Evolutionary conservation across 2,113 vertebrate species (phyloP).

Genomic region (Gulo gulo): DNA sequence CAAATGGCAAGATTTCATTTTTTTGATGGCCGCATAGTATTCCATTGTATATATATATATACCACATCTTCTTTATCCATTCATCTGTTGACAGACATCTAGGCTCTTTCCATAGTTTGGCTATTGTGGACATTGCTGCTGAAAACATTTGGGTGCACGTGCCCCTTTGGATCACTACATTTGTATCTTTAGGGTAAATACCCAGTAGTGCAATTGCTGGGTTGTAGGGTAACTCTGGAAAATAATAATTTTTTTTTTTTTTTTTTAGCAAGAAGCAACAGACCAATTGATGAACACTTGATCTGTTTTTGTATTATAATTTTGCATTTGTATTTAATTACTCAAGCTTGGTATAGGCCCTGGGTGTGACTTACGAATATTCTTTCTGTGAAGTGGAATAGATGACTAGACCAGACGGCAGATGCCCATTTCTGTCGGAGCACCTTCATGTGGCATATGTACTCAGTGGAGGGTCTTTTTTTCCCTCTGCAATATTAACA

Average conservation of each 20-base stretch:
- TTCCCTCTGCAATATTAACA: not conserved
- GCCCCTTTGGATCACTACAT: too few relatives aligned
- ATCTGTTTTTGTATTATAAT: not conserved
- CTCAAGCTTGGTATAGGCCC: not conserved
- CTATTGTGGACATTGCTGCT: too few relatives aligned
- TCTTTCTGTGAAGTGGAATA: not conserved
- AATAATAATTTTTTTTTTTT: not conserved
- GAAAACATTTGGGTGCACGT: too few relatives aligned
- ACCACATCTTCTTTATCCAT: too few relatives aligned
- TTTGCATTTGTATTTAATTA: not conserved
- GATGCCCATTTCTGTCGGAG: not conserved
- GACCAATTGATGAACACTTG: not conserved
- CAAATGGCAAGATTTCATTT: too few relatives aligned
- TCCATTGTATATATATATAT: too few relatives aligned
- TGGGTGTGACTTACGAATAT: not conserved
- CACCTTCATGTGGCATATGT: not conserved
- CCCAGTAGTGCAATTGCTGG: too few relatives aligned
- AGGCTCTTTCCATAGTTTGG: too few relatives aligned
- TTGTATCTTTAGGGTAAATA: too few relatives aligned
- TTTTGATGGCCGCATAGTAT: too few relatives aligned
- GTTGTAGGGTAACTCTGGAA: not conserved
- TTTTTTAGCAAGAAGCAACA: slow-evolving; percentile 17
- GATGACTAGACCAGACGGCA: not conserved
- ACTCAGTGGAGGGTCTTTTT: not conserved
- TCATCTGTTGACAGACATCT: too few relatives aligned